These are phyloP conservation scores for Tinamus guttatus DNA, from an alignment of 2,113 vertebrate genomes.

Conservation along the genomic window DNA sequence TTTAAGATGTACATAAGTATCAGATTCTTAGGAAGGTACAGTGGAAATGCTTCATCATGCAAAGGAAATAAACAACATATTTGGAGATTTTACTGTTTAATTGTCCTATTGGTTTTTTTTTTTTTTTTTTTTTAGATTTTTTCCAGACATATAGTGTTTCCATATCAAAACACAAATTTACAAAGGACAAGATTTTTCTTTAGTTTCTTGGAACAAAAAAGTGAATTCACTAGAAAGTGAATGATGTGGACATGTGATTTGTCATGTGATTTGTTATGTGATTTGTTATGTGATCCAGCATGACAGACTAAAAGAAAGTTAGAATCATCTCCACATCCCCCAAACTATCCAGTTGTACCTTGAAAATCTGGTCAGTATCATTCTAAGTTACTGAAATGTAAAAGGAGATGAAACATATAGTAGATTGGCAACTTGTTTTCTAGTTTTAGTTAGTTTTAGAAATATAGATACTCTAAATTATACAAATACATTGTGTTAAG, in stretches of 20 bases:
- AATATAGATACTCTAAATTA: background rate
- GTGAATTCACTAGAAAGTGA: no score
- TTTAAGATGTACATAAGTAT: background rate
- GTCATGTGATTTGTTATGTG: no score
- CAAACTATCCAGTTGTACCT: background rate
- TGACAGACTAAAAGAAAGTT: background rate
- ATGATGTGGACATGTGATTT: no score
- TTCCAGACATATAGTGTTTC: background rate
- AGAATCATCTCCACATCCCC: rapidly evolving
- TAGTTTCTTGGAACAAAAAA: background rate
- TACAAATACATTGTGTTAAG: background rate
- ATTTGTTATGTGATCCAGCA: no score
- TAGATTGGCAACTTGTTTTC: background rate
- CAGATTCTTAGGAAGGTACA: background rate
- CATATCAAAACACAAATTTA: background rate
- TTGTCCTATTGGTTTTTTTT: background rate
- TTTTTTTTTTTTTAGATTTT: background rate
- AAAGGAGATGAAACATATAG: background rate
- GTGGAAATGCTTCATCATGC: background rate
- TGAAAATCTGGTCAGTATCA: background rate
- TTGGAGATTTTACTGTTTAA: background rate
- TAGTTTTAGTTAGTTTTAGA: background rate
- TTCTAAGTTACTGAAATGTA: background rate
- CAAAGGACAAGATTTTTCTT: background rate
- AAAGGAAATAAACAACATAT: background rate